Conservation (phyloP, 1,140 invertebrate species). For the Drosophila kohkoa region DNA sequence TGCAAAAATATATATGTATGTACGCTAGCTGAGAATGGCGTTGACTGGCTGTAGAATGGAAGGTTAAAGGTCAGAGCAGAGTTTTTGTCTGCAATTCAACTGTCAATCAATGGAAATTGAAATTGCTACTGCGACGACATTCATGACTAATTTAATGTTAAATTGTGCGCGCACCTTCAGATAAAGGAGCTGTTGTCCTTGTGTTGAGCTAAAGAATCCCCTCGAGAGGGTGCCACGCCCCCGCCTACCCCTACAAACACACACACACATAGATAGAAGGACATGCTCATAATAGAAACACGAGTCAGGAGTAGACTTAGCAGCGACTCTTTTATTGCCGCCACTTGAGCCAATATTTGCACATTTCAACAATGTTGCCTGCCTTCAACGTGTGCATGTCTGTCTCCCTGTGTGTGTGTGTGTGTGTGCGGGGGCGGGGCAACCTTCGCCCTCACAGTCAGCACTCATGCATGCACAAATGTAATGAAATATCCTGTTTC, state of each 20-base stretch:
- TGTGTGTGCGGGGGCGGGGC: conserved; percentile 7
- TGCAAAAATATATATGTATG: conserved; percentile 44
- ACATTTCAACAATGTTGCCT: conserved; percentile 78
- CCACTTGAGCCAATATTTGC: conserved; percentile 81
- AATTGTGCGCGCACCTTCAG: conserved; percentile 58
- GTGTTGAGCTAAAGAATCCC: conserved; percentile 15
- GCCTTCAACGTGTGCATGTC: conserved; percentile 32
- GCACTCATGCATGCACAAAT: conserved; percentile 78
- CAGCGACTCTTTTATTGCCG: conserved; percentile 73
- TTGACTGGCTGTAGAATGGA: not conserved
- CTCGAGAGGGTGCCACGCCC: not conserved
- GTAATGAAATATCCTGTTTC: conserved; percentile 83
- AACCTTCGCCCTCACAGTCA: conserved; percentile 22
- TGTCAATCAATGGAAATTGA: conserved; percentile 72
- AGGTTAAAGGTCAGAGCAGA: conserved; percentile 28
- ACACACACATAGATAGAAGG: not conserved
- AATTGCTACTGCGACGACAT: conserved; percentile 63
- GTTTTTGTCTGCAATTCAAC: conserved; percentile 14
- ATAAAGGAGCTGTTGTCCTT: conserved; percentile 9
- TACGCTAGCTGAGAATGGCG: not conserved
- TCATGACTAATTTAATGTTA: conserved; percentile 68
- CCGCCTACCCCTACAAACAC: not conserved
- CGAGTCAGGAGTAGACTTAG: conserved; percentile 22
- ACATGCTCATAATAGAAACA: conserved; percentile 47
- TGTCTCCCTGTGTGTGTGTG: conserved; percentile 25